Percentiles rank a stretch among this genome's conserved stretches.
Evolutionary conservation across 2,113 vertebrate species (phyloP).

Genomic region (Mormyrus lacerda): DNA sequence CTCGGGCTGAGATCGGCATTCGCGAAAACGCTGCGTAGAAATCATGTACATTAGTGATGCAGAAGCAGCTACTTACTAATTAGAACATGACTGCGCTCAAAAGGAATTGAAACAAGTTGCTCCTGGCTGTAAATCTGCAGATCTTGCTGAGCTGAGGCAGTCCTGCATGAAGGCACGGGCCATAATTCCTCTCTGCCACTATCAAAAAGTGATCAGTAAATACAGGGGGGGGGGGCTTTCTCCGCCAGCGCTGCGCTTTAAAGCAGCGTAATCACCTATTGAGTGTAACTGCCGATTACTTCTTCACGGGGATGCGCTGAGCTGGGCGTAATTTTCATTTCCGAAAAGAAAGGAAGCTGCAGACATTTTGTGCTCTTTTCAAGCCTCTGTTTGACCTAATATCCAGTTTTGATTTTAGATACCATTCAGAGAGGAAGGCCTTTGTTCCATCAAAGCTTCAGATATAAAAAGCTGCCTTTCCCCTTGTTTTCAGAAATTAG

Average conservation of each 20-base stretch:
- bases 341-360: not conserved
- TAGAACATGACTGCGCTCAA: not conserved
- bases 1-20: not conserved
- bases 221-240: not conserved
- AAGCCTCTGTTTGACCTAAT: not conserved
- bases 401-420: not conserved
- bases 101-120: not conserved
- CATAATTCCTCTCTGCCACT: not conserved
- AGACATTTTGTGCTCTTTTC: not conserved
- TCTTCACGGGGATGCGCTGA: not conserved
- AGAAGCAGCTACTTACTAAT: not conserved
- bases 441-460: not conserved
- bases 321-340: not conserved
- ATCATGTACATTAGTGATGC: not conserved
- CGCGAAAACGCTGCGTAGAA: not conserved
- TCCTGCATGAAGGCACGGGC: not conserved
- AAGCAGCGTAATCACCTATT: not conserved
- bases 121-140: not conserved
- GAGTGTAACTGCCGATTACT: not conserved
- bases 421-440: not conserved
- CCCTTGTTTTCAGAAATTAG: not conserved
- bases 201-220: not conserved
- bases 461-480: not conserved
- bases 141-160: not conserved
- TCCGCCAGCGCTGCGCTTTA: not conserved